These are phyloP conservation scores for Pagetopsis macropterus DNA, from an alignment of 2,797 vertebrate species.

Conservation along the genomic window DNA sequence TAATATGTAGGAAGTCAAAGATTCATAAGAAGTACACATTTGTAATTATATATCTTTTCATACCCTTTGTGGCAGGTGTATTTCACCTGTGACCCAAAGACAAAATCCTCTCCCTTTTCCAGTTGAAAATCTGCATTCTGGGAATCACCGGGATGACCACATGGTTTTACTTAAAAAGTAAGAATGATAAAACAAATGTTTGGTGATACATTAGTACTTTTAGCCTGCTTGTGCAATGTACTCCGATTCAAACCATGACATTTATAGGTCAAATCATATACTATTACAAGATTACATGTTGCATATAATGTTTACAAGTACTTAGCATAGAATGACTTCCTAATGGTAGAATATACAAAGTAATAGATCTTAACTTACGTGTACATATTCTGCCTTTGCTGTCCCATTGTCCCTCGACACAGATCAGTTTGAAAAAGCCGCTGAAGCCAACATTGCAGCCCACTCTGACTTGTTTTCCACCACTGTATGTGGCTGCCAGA, in stretches of 20 bases:
- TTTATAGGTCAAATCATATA: not conserved
- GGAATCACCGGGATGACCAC: slow-evolving; percentile 80
- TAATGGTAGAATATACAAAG: not conserved
- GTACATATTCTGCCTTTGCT: slow-evolving; percentile 39
- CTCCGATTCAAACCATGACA: not conserved
- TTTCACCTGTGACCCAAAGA: slow-evolving; percentile 76
- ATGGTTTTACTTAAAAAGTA: slow-evolving; percentile 70
- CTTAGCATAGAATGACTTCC: not conserved
- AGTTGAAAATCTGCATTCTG: slow-evolving; percentile 75
- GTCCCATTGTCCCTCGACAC: slow-evolving; percentile 34
- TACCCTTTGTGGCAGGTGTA: slow-evolving; percentile 81
- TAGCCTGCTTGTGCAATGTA: not conserved
- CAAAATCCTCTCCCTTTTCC: slow-evolving; percentile 64
- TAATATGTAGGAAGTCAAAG: not conserved
- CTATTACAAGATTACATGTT: not conserved
- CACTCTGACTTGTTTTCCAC: slow-evolving; percentile 53
- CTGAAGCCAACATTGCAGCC: slow-evolving; percentile 66
- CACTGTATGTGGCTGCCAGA: slow-evolving; percentile 5
- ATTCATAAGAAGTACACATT: not conserved
- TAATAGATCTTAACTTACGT: slow-evolving; percentile 63
- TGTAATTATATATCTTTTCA: not conserved
- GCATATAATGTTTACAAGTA: not conserved
- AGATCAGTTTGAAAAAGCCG: slow-evolving; percentile 72
- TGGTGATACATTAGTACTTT: not conserved
- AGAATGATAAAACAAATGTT: slow-evolving; percentile 9